A percentile compares a stretch with the other conserved stretches of the same genome.
Evolutionary conservation across 1,140 invertebrate genomes (phyloP).

Genomic region (Solenopsis invicta): DNA sequence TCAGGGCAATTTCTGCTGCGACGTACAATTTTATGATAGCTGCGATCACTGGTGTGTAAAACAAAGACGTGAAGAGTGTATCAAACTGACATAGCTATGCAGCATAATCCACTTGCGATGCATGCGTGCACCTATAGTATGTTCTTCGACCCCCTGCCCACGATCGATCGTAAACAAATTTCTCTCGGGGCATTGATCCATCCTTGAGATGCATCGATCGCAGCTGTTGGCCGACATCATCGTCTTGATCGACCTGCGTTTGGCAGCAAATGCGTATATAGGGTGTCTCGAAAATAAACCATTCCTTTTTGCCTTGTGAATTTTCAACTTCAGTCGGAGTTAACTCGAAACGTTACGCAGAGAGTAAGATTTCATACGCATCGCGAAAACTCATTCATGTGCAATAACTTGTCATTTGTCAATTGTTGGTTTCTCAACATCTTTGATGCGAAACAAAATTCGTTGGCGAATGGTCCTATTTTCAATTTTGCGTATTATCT

Average conservation of each 20-base stretch:
- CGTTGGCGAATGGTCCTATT: neutral
- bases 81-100: neutral
- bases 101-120: neutral
- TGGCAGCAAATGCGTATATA: neutral
- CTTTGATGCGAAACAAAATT: slow-evolving; percentile 1
- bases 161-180: slow-evolving; percentile 69
- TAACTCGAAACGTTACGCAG: neutral
- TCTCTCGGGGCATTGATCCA: slow-evolving; percentile 60
- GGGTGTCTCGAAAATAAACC: neutral
- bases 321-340: neutral
- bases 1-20: neutral
- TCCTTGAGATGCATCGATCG: slow-evolving; percentile 21
- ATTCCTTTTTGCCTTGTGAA: neutral
- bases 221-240: slow-evolving; percentile 49
- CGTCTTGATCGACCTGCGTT: neutral
- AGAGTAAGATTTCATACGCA: neutral
- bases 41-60: neutral
- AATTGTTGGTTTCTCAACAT: neutral
- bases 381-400: neutral
- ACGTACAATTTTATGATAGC: slow-evolving; percentile 4
- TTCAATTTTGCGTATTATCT: too few species aligned
- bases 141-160: neutral
- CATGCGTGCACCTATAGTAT: neutral
- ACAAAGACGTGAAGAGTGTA: neutral
- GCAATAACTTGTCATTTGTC: neutral